phyloP scores from a whole-genome alignment of 2,113 vertebrate genomes.

The Marmota flaviventris region DNA sequence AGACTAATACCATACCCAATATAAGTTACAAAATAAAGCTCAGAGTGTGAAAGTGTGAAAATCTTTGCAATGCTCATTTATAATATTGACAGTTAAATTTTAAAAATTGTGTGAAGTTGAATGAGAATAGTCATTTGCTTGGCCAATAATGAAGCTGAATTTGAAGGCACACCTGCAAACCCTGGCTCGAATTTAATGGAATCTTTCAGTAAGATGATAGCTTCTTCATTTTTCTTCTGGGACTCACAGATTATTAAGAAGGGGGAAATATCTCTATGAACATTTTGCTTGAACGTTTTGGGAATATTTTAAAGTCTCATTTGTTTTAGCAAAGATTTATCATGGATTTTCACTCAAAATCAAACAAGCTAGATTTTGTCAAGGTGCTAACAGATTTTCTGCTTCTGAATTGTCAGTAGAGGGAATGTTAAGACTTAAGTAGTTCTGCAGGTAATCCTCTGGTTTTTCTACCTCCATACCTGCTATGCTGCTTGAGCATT shows the following conservation, averaged over 20 bases:
- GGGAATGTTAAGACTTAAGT: neutral
- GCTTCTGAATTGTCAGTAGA: neutral
- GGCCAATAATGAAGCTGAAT: slow-evolving; percentile 85
- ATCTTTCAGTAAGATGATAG: slow-evolving; percentile 88
- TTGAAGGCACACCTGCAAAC: slow-evolving; percentile 93
- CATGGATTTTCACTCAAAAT: neutral
- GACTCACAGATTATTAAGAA: slow-evolving; percentile 84
- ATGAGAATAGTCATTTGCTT: slow-evolving; percentile 87
- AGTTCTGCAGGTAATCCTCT: neutral
- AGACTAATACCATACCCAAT: neutral
- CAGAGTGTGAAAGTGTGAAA: neutral
- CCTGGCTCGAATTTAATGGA: slow-evolving; percentile 91
- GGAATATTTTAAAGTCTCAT: slow-evolving; percentile 36
- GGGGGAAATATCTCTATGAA: neutral
- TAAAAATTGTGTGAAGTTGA: neutral
- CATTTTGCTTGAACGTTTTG: slow-evolving; percentile 44
- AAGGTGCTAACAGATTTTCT: neutral
- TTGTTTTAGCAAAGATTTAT: slow-evolving; percentile 54
- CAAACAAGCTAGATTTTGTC: neutral
- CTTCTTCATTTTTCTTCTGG: slow-evolving; percentile 91
- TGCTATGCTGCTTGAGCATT: neutral
- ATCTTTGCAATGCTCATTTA: neutral
- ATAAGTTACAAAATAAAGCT: neutral
- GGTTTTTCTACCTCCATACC: neutral
- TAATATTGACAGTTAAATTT: neutral